Conservation (phyloP, 2,888 invertebrate species). For the Drosophila putrida region DNA sequence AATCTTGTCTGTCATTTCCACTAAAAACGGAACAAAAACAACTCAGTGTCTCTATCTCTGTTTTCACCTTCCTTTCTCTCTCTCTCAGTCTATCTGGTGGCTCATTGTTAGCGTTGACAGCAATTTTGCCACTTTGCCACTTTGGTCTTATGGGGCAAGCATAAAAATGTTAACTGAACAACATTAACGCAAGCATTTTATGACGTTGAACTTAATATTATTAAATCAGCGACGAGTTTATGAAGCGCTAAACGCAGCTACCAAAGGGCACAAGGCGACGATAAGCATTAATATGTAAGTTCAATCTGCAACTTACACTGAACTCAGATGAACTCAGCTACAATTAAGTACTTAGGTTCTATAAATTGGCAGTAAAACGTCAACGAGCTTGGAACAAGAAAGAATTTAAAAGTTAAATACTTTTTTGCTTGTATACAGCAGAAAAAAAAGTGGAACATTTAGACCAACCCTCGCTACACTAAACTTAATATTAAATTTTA, state of each 20-base stretch:
- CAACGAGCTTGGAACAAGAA: no score
- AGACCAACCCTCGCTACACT: no score
- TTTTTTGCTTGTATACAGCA: no score
- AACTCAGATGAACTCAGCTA: background rate
- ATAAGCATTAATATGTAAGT: slow-evolving; percentile 7
- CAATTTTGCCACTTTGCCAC: slow-evolving; percentile 58
- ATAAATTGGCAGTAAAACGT: no score
- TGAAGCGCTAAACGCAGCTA: slow-evolving; percentile 53
- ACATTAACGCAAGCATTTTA: slow-evolving; percentile 77
- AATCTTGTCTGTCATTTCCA: slow-evolving; percentile 44
- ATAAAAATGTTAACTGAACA: slow-evolving; percentile 76
- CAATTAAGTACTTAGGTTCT: background rate
- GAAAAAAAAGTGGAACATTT: no score
- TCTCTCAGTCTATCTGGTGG: slow-evolving; percentile 10
- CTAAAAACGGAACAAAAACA: slow-evolving; percentile 1
- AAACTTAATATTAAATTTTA: no score
- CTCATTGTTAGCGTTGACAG: slow-evolving; percentile 47
- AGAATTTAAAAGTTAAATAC: no score
- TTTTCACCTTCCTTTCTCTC: background rate
- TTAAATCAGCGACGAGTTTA: slow-evolving; percentile 73
- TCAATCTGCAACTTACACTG: background rate
- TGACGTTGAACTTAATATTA: slow-evolving; percentile 76
- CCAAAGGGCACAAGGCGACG: slow-evolving; percentile 3
- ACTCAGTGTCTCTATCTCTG: background rate
- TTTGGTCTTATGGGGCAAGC: slow-evolving; percentile 69